phyloP scores from a whole-genome alignment of 2,797 vertebrate species.

The Syndactyla subalaris region DNA sequence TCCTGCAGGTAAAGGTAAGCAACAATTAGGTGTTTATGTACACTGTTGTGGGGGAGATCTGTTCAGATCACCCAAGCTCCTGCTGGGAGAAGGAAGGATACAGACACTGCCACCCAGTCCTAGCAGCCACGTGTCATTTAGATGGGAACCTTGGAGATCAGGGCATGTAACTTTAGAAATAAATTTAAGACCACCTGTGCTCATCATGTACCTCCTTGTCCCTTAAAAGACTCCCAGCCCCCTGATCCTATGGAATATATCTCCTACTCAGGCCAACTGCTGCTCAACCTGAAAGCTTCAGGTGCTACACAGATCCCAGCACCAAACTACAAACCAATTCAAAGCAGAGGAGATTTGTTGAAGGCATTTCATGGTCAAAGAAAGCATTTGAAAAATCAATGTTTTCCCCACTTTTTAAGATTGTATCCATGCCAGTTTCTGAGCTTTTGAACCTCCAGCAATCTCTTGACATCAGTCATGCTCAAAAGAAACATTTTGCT shows the following conservation, averaged over 20 bases:
- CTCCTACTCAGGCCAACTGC: neutral
- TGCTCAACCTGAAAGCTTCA: neutral
- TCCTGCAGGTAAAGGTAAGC: neutral
- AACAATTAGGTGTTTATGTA: accelerated
- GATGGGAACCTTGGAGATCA: neutral
- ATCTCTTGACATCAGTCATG: neutral
- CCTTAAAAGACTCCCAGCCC: neutral
- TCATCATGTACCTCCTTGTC: neutral
- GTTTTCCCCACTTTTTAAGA: neutral
- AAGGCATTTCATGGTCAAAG: neutral
- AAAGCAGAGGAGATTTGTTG: neutral
- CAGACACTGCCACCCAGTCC: neutral
- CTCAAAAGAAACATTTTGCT: neutral
- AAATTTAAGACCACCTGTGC: neutral
- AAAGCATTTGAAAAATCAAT: neutral
- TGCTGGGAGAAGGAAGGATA: neutral
- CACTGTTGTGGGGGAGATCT: neutral
- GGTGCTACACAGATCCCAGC: neutral
- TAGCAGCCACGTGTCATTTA: neutral
- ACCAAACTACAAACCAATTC: neutral
- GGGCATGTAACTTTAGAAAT: neutral
- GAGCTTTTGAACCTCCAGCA: neutral
- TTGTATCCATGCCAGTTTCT: neutral
- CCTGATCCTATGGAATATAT: accelerated
- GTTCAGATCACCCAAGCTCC: too few species aligned